Percentiles rank a stretch among this genome's conserved stretches.
These are phyloP conservation scores for Tapera naevia DNA, from an alignment of 2,797 vertebrate species.

Conservation along the genomic window DNA sequence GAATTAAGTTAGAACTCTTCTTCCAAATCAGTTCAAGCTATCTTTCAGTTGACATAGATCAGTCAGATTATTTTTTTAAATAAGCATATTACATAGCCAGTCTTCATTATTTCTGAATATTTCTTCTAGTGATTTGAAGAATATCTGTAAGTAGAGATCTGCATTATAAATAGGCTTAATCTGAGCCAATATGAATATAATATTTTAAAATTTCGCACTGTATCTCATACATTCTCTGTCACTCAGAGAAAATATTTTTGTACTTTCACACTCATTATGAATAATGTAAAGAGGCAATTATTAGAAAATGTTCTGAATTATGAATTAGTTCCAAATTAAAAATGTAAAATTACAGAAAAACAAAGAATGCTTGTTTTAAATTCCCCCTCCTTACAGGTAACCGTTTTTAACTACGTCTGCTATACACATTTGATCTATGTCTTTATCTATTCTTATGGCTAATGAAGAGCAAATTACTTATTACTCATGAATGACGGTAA, in stretches of 20 bases:
- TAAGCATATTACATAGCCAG: neutral
- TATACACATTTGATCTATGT: conserved; percentile 71
- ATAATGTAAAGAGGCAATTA: conserved; percentile 34
- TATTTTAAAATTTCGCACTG: conserved; percentile 1
- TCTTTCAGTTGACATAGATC: neutral
- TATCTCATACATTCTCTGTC: neutral
- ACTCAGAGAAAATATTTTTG: conserved; percentile 37
- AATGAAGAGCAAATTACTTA: conserved; percentile 81
- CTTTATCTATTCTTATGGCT: conserved; percentile 69
- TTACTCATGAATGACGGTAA: conserved; percentile 83
- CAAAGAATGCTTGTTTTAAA: conserved; percentile 35
- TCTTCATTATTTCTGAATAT: neutral
- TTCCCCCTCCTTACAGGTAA: conserved; percentile 54
- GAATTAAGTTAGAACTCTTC: neutral
- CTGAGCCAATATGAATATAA: neutral
- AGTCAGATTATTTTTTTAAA: neutral
- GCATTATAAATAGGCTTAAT: conserved; percentile 14
- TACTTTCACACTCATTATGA: conserved; percentile 6
- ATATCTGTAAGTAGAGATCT: neutral
- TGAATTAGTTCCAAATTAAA: conserved; percentile 45
- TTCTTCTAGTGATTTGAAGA: neutral
- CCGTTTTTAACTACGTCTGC: conserved; percentile 55
- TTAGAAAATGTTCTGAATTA: conserved; percentile 45
- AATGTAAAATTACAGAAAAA: conserved; percentile 55
- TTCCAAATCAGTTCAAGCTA: neutral